Conservation (phyloP, 2,113 vertebrate genomes). For the Guaruba guarouba region DNA sequence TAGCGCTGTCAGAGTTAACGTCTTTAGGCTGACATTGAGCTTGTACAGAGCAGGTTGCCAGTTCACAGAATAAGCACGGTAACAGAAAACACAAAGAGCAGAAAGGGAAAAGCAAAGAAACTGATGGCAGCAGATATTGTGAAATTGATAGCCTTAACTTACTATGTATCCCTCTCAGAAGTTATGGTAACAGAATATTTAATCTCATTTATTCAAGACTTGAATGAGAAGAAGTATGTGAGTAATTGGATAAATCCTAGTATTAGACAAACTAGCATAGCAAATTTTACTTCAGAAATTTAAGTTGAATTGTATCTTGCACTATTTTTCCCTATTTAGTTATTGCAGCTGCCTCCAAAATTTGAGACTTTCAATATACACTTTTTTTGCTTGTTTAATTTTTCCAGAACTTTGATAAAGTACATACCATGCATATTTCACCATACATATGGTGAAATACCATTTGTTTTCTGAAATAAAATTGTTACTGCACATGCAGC, state of each 20-base stretch:
- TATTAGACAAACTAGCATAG: background rate
- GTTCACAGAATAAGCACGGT: background rate
- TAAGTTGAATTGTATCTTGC: background rate
- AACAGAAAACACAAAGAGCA: background rate
- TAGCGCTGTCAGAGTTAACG: background rate
- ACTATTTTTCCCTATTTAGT: background rate
- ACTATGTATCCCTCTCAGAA: background rate
- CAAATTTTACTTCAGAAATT: background rate
- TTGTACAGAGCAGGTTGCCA: background rate
- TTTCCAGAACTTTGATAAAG: background rate
- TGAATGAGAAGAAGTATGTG: background rate
- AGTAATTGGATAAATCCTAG: background rate
- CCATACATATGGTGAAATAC: background rate
- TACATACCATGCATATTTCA: background rate
- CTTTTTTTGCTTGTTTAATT: background rate
- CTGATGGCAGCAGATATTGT: background rate
- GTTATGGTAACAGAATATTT: background rate
- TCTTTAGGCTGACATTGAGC: background rate
- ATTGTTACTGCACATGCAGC: background rate
- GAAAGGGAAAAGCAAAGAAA: background rate
- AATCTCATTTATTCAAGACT: background rate
- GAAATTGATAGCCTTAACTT: background rate
- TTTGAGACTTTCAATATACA: background rate
- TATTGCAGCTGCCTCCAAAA: background rate
- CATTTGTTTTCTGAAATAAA: background rate